Base-by-base conservation (phyloP, 1,140 invertebrate species). In the Drosophila equinoxialis region DNA sequence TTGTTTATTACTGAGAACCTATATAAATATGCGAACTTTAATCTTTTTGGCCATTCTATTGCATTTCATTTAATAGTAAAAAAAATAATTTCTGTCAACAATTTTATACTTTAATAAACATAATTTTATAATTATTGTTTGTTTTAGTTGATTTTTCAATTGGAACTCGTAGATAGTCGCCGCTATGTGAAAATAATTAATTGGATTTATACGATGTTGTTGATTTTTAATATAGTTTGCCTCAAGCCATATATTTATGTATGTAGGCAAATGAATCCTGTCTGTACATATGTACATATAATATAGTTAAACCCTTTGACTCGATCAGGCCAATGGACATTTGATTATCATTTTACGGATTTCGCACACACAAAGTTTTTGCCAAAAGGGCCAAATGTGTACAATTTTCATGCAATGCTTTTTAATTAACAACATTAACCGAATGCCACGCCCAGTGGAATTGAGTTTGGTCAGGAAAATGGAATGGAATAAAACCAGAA, bases 341-440 rank as follows among this genome's bases (percentile, higher is more conserved):
- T 11, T 7, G 63, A 74, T 70, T 76, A 75, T 77, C 60, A 74
- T 75, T 30, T 81, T 69, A 51, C 62, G 61, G 68, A 82, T 54
- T 71, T 41, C 39, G 23, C 58, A 17, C 23, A 45, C 65, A 68
- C 64, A 20, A 48, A 45, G 20, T 42, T 68, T 26, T 35, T n/a
- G 41, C 5, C 23, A 57, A 57, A 71, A 80, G 77, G 65, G 73
- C 65, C 65, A 74, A 81, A 76, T 72, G 67, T 68, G 72, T 74
- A 67, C 71, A 71, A 65, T 42, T 77, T 68, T 17, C 57, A 48
- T 60, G 68, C 59, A 69, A 74, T 69, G 57, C 70, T 65, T 77
- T 80, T 89, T 79, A 86, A 87, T 87, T 80, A 87, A 77, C 74
- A 79, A 64, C 77, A 77, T 83, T 80, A 79, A 87, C 72, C 17